Conservation (phyloP, 2,113 vertebrate genomes). For the Antigone vipio region DNA sequence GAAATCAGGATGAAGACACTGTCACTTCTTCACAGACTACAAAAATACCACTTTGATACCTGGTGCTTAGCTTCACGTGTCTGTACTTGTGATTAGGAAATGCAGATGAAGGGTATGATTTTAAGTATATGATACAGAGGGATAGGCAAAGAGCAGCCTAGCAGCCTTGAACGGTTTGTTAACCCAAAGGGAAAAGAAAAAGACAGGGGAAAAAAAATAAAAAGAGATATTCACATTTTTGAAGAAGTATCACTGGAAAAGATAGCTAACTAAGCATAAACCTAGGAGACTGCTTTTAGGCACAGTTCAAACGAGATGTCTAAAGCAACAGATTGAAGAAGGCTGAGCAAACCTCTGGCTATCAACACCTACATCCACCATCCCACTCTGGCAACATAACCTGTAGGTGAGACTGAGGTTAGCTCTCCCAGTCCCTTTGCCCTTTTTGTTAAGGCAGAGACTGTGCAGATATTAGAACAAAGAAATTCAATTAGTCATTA, state of each 20-base stretch:
- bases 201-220: neutral
- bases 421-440: neutral
- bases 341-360: neutral
- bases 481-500: neutral
- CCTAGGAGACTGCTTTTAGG: neutral
- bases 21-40: neutral
- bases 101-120: neutral
- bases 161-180: neutral
- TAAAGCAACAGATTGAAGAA: neutral
- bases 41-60: neutral
- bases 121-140: neutral
- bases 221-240: neutral
- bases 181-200: neutral
- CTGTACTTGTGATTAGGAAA: constrained; percentile 1
- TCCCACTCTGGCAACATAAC: neutral
- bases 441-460: neutral
- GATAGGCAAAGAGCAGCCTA: neutral
- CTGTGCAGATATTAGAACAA: neutral
- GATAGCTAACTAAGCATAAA: neutral
- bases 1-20: neutral
- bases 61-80: neutral
- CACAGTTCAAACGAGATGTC: neutral
- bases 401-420: neutral
- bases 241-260: neutral
- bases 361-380: neutral